Conservation (phyloP, 2,888 invertebrate species). For the Panopea generosa region DNA sequence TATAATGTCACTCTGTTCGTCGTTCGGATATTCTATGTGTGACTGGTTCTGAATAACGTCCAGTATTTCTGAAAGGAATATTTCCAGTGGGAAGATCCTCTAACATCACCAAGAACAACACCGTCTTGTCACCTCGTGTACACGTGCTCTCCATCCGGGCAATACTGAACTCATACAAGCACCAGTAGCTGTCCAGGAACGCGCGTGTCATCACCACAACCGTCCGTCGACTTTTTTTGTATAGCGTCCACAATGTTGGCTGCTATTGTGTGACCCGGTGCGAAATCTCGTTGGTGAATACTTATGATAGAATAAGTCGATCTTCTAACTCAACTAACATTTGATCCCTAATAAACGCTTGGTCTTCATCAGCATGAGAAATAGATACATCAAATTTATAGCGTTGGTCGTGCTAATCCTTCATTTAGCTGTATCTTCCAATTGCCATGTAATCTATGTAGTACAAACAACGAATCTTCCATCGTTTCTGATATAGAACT, state of each 20-base stretch:
- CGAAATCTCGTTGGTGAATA: conserved; percentile 14
- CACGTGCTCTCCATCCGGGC: conserved; percentile 56
- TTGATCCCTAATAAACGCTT: not conserved
- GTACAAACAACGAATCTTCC: not conserved
- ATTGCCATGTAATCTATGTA: conserved; percentile 9
- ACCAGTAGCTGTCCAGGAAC: conserved; percentile 13
- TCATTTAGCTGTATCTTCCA: not conserved
- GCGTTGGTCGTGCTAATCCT: not conserved
- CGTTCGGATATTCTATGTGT: conserved; percentile 14
- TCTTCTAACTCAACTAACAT: too few species aligned
- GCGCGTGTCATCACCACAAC: not conserved
- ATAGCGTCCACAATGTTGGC: conserved; percentile 16
- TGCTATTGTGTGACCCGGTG: conserved; percentile 6
- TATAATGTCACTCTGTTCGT: conserved; percentile 8
- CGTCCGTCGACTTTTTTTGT: conserved; percentile 9
- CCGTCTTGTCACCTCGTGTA: not conserved
- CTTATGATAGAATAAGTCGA: not conserved
- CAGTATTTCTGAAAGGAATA: conserved; percentile 7
- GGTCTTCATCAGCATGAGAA: not conserved
- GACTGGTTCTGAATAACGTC: conserved; percentile 5
- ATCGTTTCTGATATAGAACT: conserved; percentile 3
- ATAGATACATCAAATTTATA: conserved; percentile 4
- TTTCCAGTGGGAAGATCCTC: not conserved
- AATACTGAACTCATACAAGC: conserved; percentile 59
- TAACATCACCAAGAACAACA: conserved; percentile 10